Evolutionary conservation across 2,888 invertebrate species (phyloP), one percentile per base, ranked within the genome.

Genomic region (Panorpa germanica): DNA sequence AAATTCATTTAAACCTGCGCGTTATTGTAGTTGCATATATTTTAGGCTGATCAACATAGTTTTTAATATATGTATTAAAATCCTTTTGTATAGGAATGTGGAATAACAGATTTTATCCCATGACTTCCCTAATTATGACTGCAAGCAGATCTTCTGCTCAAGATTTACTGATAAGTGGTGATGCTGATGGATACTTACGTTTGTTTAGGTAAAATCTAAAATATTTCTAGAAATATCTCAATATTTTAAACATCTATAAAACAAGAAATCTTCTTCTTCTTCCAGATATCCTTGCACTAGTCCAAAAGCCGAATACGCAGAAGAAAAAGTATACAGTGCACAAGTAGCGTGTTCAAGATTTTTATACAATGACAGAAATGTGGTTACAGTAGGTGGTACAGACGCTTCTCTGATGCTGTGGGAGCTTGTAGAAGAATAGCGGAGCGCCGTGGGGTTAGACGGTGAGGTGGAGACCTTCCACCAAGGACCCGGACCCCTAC

Each of bases 371-470:
- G 86, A 88, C 52, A 70, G 80, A 31, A 80, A 77, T 45, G 59
- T 88, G 35, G 73, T 85, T 31, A 80, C 80, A 11, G 74, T 82
- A 7, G 88, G 90, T 3, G 88, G 88, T 18, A 69, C 73, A 38
- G 88, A 88, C 48, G 86, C 86, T 15, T 76, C 81, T 5, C 65
- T 90, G 21, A 82, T 90, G 78, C 67, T 88, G 38, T 90, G 88
- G 86, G 82, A 83, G 53, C 57, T 85, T 37, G 73, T 77, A 44
- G 77, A 77, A 45, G 77, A 78, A 59, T 78, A 73, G 63, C 65
- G 49, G n/a, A n/a, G n/a, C n/a, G n/a, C n/a, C n/a, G n/a, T n/a
- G n/a, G n/a, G n/a, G n/a, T n/a, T n/a, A n/a, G n/a, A n/a, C n/a
- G n/a, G n/a, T n/a, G n/a, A n/a, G n/a, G n/a, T n/a, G n/a, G n/a